Evolutionary conservation across 2,797 vertebrate species (phyloP).

Genomic region (Chiloscyllium punctatum): DNA sequence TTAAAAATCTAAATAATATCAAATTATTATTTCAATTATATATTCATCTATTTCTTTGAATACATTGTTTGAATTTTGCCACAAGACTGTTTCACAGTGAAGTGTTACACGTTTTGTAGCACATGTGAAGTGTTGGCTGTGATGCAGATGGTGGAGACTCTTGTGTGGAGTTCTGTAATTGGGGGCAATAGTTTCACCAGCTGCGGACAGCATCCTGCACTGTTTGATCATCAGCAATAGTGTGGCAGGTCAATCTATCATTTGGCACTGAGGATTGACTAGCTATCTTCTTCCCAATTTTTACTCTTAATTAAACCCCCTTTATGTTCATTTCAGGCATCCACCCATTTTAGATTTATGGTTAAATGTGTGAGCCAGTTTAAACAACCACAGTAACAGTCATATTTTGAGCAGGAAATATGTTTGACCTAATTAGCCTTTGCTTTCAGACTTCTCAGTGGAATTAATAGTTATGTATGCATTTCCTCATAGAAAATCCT

Average conservation of each 20-base stretch:
- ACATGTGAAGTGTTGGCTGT: not conserved
- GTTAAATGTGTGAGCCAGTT: not conserved
- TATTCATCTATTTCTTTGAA: not conserved
- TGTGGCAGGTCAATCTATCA: not conserved
- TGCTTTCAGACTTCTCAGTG: not conserved
- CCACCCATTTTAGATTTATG: not conserved
- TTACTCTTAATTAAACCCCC: not conserved
- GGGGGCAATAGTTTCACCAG: not conserved
- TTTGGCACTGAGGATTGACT: not conserved
- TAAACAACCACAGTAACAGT: not conserved
- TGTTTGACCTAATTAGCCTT: not conserved
- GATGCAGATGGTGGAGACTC: not conserved
- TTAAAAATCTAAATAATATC: not conserved
- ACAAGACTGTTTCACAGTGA: not conserved
- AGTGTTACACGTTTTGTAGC: not conserved
- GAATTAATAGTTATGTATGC: not conserved
- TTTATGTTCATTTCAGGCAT: not conserved
- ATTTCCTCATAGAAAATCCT: not conserved
- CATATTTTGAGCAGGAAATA: not conserved
- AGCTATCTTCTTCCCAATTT: not conserved
- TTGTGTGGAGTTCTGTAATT: not conserved
- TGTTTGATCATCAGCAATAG: not conserved
- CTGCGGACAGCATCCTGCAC: not conserved
- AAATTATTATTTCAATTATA: conserved; percentile 11
- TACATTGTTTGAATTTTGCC: not conserved